A percentile compares a stretch with the other conserved stretches of the same genome.
Evolutionary conservation across 2,797 vertebrate species (phyloP).

Genomic region (Protonibea diacanthus): DNA sequence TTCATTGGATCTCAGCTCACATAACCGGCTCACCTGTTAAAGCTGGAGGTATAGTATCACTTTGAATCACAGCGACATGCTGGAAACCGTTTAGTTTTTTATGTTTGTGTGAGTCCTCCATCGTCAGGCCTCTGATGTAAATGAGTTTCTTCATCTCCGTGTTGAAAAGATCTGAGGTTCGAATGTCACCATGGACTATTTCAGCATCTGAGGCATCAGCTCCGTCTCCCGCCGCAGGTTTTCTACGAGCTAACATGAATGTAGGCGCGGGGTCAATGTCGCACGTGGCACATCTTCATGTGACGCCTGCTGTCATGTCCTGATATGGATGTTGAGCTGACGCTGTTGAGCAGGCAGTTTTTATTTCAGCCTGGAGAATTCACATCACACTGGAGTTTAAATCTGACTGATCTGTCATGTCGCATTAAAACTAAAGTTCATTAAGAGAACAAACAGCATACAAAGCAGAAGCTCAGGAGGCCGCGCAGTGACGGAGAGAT

Average conservation of each 20-base stretch:
- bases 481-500: constrained; percentile 17
- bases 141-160: not conserved
- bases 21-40: not conserved
- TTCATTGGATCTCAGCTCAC: constrained; percentile 1
- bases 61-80: not conserved
- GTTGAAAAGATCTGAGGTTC: not conserved
- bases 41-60: not conserved
- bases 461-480: constrained; percentile 20
- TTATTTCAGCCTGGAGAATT: constrained; percentile 20
- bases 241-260: not conserved
- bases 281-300: not conserved
- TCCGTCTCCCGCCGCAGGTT: not conserved
- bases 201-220: not conserved
- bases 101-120: not conserved
- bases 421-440: constrained; percentile 34
- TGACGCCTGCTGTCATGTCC: not conserved
- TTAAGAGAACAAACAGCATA: constrained; percentile 29
- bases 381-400: constrained; percentile 9
- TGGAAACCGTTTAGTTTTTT: not conserved
- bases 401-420: constrained; percentile 37
- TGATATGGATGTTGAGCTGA: not conserved
- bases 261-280: constrained; percentile 10
- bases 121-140: constrained; percentile 6
- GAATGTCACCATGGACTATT: constrained; percentile 15
- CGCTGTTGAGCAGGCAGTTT: constrained; percentile 32